Conservation (phyloP, 2,797 vertebrate species). For the Melanotaenia trifasciata region DNA sequence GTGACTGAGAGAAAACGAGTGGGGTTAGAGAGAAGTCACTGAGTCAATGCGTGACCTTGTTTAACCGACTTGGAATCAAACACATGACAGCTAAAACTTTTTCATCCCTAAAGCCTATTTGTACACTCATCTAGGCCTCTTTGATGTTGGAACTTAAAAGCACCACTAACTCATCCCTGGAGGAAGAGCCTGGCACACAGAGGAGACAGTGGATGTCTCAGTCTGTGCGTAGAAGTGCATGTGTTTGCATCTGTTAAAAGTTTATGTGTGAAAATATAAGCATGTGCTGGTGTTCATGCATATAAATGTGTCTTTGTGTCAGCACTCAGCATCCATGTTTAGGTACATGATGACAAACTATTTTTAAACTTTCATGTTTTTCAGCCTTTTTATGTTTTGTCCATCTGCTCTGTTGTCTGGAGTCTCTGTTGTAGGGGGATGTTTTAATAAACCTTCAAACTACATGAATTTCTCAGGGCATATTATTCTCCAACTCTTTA, state of each 20-base stretch:
- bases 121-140: constrained; percentile 65
- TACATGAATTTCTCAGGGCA: constrained; percentile 7
- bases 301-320: background rate
- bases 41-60: constrained; percentile 73
- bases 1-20: background rate
- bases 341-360: constrained; percentile 33
- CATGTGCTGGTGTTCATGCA: background rate
- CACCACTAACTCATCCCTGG: constrained; percentile 75
- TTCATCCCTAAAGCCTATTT: constrained; percentile 72
- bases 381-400: constrained; percentile 25
- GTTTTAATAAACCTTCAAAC: constrained; percentile 14
- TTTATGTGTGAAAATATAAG: background rate
- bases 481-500: background rate
- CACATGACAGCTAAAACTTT: constrained; percentile 74
- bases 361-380: constrained; percentile 46
- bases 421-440: constrained; percentile 21
- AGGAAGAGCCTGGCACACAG: constrained; percentile 67
- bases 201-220: constrained; percentile 66
- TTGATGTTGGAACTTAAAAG: constrained; percentile 81
- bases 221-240: constrained; percentile 5
- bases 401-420: constrained; percentile 26
- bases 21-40: constrained; percentile 64
- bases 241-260: background rate
- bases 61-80: constrained; percentile 68
- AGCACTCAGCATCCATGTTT: constrained; percentile 7